Base-by-base conservation (phyloP, 2,797 vertebrate genomes). In the Smutsia gigantea region DNA sequence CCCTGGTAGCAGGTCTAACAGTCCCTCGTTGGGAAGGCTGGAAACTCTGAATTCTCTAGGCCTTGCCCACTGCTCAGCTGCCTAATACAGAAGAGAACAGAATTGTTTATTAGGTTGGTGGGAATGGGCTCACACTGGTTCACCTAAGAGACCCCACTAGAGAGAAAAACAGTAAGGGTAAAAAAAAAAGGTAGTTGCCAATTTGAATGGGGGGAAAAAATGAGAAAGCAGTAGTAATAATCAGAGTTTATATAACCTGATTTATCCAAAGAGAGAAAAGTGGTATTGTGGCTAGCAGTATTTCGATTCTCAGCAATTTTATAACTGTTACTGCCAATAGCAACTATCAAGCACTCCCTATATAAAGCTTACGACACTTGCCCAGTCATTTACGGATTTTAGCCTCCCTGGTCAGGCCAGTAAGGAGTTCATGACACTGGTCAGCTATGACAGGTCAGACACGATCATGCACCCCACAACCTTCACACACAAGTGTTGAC, bases 381-480 rank as follows among this genome's bases (percentile, higher is more conserved):
- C 15, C 27, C 11, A 23, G 39, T 74, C 21, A 29, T 63, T 37
- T n/a, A 37, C 1, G 59, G 59, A 34, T 25, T 74, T 61, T 9
- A 57, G 93, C 37, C 57, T 93, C 77, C 75, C 71, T 51, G 21
- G 14, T 15, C 42, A 61, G 18, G 68, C 11, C 34, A 53, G 55
- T 19, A n/a, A 63, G 64, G 87, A 68, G 31, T 46, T 71, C 51
- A n/a, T 1, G 4, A 13, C 61, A 29, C 3, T 6, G 87, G 31
- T 51, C 6, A 27, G 8, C 2, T 25, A 2, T 12, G 14, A 49
- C 3, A 21, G 5, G 51, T 19, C 71, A 42, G 39, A 82, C 9
- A 3, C 0, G 51, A 27, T 49, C 2, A 2, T 2, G 25, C 1
- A 2, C 14, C 59, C 46, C 34, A n/a, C 3, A 4, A 2, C 10